Evolutionary conservation across 2,113 vertebrate genomes (phyloP).

Genomic region (Seriola aureovittata): DNA sequence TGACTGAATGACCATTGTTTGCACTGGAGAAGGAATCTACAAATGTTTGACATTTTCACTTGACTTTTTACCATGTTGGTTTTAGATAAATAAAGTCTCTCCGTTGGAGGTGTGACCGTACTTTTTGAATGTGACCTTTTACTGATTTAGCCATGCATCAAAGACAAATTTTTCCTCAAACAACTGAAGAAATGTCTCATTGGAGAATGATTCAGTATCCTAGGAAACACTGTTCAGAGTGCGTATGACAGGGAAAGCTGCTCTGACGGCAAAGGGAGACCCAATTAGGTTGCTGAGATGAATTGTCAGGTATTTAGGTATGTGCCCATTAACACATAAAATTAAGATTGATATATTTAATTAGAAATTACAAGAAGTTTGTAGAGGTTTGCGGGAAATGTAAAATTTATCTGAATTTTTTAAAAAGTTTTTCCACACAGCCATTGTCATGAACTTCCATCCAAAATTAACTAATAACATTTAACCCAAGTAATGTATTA

Average conservation of each 20-base stretch:
- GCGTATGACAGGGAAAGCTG: background rate
- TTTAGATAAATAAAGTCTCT: background rate
- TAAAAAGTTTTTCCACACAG: background rate
- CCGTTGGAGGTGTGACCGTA: background rate
- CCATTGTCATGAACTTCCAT: background rate
- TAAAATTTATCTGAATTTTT: too few species aligned
- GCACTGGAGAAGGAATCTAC: background rate
- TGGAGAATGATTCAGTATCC: background rate
- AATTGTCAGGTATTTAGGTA: background rate
- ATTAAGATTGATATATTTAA: background rate
- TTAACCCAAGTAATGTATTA: background rate
- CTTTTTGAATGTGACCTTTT: constrained; percentile 13
- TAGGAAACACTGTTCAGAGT: background rate
- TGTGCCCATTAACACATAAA: background rate
- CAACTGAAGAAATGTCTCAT: background rate
- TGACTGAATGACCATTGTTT: background rate
- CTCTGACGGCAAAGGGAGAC: background rate
- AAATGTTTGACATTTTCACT: background rate
- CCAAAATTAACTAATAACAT: background rate
- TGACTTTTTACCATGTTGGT: too few species aligned
- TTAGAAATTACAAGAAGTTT: background rate
- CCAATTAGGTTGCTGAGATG: background rate
- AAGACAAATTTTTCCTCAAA: background rate
- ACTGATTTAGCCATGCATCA: background rate
- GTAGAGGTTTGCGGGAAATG: background rate